These are phyloP conservation scores for Pterophyllum scalare DNA, from an alignment of 2,113 vertebrate species.

Conservation along the genomic window DNA sequence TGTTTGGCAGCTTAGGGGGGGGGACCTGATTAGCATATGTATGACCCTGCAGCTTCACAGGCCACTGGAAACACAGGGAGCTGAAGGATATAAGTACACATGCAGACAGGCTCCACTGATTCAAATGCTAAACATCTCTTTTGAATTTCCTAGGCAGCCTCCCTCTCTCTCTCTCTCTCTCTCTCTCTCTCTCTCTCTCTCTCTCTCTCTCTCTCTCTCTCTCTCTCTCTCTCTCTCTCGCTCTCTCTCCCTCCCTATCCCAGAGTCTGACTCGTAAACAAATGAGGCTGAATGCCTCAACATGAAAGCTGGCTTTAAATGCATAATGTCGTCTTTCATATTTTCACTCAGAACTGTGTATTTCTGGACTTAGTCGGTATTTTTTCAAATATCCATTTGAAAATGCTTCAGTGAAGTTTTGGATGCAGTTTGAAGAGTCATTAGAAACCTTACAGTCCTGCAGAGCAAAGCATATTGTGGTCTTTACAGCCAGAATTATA, in stretches of 20 bases:
- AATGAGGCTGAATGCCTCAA: conserved; percentile 62
- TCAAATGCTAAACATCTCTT: conserved; percentile 77
- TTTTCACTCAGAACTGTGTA: conserved; percentile 28
- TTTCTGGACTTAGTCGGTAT: conserved; percentile 7
- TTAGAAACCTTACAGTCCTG: background rate
- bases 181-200: no score
- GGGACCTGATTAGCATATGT: conserved; percentile 78
- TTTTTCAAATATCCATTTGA: conserved; percentile 18
- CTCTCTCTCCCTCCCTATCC: conserved; percentile 25
- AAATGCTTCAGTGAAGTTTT: background rate
- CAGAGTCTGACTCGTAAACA: conserved; percentile 68
- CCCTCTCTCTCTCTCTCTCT: background rate
- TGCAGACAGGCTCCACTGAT: conserved; percentile 65
- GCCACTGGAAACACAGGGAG: conserved; percentile 63
- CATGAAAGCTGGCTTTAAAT: conserved; percentile 55
- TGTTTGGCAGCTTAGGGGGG: conserved; percentile 29
- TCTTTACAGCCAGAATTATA: background rate
- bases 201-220: no score
- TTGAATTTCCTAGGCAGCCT: conserved; percentile 73
- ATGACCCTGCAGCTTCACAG: conserved; percentile 69
- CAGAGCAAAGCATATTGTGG: background rate
- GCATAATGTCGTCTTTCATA: conserved; percentile 49
- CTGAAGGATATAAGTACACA: conserved; percentile 69
- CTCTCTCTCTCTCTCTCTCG: conserved; percentile 3
- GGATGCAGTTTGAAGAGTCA: background rate